Conservation (phyloP, 2,797 vertebrate genomes). For the Lutjanus campechanus region DNA sequence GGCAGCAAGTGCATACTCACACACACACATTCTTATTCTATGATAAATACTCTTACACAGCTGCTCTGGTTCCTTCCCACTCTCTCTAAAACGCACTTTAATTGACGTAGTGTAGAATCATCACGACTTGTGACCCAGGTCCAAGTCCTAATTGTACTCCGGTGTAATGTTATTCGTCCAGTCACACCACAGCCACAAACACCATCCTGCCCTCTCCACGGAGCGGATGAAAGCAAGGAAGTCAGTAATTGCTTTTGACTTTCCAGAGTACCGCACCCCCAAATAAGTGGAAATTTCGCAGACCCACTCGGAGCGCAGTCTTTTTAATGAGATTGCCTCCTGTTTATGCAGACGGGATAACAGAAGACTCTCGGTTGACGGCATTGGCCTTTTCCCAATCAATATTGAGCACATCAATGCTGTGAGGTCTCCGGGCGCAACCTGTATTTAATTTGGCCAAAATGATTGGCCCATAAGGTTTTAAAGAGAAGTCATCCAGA, state of each 20-base stretch:
- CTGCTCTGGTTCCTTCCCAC: not conserved
- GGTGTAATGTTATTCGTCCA: slow-evolving; percentile 69
- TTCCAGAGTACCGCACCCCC: slow-evolving; percentile 47
- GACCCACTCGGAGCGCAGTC: slow-evolving; percentile 38
- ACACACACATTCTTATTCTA: slow-evolving; percentile 3
- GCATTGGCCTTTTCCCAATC: slow-evolving; percentile 69
- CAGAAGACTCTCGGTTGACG: slow-evolving; percentile 61
- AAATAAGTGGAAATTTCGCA: slow-evolving; percentile 58
- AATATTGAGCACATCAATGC: slow-evolving; percentile 62
- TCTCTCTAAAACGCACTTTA: slow-evolving; percentile 52
- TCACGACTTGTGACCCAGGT: slow-evolving; percentile 58
- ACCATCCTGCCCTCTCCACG: slow-evolving; percentile 33
- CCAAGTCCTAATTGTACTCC: slow-evolving; percentile 73
- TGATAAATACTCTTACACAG: slow-evolving; percentile 29
- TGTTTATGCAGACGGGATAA: slow-evolving; percentile 69
- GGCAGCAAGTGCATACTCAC: slow-evolving; percentile 1
- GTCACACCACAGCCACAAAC: slow-evolving; percentile 59
- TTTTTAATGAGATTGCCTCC: slow-evolving; percentile 79
- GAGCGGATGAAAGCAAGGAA: slow-evolving; percentile 58
- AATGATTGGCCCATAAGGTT: slow-evolving; percentile 33
- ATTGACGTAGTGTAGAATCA: slow-evolving; percentile 48
- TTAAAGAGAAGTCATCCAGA: slow-evolving; percentile 35
- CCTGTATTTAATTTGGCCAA: slow-evolving; percentile 65
- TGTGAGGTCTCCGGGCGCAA: slow-evolving; percentile 45
- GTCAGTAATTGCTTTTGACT: slow-evolving; percentile 77